Evolutionary conservation across 2,888 invertebrate species (phyloP), one percentile per base, ranked within the genome.

Genomic region (Eupelmus urozonus): DNA sequence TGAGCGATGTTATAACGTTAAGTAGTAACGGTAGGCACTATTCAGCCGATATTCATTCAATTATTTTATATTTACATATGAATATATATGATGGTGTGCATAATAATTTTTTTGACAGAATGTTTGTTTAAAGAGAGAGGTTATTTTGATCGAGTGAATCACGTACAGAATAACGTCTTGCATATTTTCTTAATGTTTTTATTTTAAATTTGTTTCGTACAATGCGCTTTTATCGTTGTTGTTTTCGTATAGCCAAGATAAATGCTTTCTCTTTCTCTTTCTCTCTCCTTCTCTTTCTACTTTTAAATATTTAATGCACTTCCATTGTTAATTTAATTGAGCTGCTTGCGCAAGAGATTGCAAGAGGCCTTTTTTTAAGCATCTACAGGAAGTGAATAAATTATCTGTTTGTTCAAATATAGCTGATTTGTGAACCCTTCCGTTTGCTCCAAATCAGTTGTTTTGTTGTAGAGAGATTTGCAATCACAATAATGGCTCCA

Each of bases 371-470:
- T 74, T 69, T 62, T 60, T 20, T 42, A 65, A 70, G 42, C 70
- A 13, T 3, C 27, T 20, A 53, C 76, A 79, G 79, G 76, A 76
- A 76, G 53, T 67, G 76, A 73, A 73, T 76, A 63, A 76, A 79
- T 76, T 79, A 79, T 76, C 76, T 63, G 79, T 73, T 76, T 73
- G 72, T 79, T 79, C 63, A 76, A 76, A 76, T 62, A 53, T 49
- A 73, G 55, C 23, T 69, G 67, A 72, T 76, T 72, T 79, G 57
- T 63, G 67, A 76, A 79, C 59, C 62, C 76, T 72, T 76, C 76
- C 79, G 71, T 67, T 79, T 62, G 76, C 49, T 55, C 66, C 55
- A 67, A 71, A 79, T 79, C 71, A 72, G 67, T 62, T 71, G 75
- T 71, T 75, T 71, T 67, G 53, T 75, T 74, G 69, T 27, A 23